Evolutionary conservation across 2,113 vertebrate species (phyloP).

Genomic region (Seriola quinqueradiata): DNA sequence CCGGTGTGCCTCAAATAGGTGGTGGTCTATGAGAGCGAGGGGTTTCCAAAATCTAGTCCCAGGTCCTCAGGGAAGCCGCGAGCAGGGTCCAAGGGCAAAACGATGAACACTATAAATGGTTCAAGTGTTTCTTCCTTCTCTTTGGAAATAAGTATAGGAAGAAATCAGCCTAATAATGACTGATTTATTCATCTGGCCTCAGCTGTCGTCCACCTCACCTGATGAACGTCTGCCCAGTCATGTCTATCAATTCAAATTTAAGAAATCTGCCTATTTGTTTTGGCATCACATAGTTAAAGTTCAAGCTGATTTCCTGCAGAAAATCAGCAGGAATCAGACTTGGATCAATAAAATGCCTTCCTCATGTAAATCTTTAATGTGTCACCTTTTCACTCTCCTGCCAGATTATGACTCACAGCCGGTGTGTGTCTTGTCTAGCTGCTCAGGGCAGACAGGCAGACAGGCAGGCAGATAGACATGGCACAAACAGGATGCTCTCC

Average conservation of each 20-base stretch:
- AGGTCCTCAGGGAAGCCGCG: background rate
- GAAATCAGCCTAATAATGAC: background rate
- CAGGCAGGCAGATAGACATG: conserved; percentile 42
- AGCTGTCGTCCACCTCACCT: background rate
- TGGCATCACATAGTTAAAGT: background rate
- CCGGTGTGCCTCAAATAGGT: background rate
- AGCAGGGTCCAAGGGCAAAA: background rate
- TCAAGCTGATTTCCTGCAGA: background rate
- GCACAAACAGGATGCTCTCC: conserved; percentile 80
- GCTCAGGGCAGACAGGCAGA: conserved; percentile 30
- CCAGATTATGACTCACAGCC: background rate
- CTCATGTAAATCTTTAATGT: background rate
- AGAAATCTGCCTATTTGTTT: too few relatives aligned
- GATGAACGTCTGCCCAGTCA: background rate
- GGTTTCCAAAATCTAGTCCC: background rate
- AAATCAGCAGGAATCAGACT: background rate
- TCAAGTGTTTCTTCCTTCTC: too few relatives aligned
- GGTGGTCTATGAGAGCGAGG: background rate
- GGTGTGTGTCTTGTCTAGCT: conserved; percentile 32
- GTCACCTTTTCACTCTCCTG: background rate
- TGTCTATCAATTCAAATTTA: background rate
- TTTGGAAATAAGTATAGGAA: background rate
- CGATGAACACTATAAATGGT: background rate
- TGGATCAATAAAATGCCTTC: background rate
- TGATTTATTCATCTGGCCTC: too few relatives aligned